These are phyloP conservation scores for Chlorops oryzae DNA, from an alignment of 1,140 invertebrate species.

Conservation along the genomic window DNA sequence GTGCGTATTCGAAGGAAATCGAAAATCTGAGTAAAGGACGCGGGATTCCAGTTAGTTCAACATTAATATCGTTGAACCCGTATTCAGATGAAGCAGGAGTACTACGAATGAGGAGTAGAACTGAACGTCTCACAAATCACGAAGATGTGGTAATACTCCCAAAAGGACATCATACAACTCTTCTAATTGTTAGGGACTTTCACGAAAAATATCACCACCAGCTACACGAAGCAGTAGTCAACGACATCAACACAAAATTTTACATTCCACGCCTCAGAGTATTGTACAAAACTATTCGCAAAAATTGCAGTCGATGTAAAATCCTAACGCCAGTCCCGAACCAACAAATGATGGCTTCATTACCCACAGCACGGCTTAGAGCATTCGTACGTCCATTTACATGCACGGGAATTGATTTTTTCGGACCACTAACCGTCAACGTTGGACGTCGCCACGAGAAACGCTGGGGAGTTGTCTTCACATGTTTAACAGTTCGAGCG, in stretches of 20 bases:
- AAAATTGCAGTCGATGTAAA: neutral
- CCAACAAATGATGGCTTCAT: neutral
- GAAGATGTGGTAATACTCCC: slow-evolving; percentile 6
- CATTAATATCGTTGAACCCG: too few relatives aligned
- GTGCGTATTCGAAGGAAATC: too few relatives aligned
- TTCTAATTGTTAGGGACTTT: neutral
- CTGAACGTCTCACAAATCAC: too few relatives aligned
- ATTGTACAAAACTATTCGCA: too few relatives aligned
- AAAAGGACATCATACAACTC: neutral
- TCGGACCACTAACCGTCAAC: neutral
- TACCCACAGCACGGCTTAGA: neutral
- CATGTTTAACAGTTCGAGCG: slow-evolving; percentile 3
- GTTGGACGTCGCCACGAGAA: neutral
- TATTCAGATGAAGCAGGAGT: too few relatives aligned
- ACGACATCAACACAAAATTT: neutral
- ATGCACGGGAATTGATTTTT: neutral
- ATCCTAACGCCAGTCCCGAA: neutral
- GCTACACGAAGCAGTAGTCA: neutral
- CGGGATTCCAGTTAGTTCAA: too few relatives aligned
- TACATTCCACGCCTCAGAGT: too few relatives aligned
- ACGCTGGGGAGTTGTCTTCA: slow-evolving; percentile 1
- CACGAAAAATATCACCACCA: slow-evolving; percentile 1
- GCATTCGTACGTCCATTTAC: too few relatives aligned
- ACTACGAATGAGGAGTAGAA: too few relatives aligned
- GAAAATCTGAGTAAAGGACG: too few relatives aligned